phyloP scores from a whole-genome alignment of 1,140 invertebrate genomes.

The Papilio machaon region DNA sequence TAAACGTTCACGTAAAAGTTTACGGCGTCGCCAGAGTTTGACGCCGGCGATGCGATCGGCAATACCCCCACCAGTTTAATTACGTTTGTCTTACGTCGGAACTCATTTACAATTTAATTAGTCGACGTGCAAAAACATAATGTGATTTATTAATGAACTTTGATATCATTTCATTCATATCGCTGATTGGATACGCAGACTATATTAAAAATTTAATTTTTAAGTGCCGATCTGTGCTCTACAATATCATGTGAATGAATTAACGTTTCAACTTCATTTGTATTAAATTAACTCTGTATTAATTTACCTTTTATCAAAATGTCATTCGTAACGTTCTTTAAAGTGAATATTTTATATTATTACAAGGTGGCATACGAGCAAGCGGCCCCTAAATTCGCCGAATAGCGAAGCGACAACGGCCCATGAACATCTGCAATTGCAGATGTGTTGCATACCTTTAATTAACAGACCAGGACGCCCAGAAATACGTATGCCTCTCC shows the following conservation, averaged over 20 bases:
- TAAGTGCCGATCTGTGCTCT: conserved; percentile 2
- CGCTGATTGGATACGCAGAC: conserved; percentile 17
- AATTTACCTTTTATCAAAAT: background rate
- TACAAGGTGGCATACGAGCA: too few species aligned
- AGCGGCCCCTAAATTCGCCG: too few species aligned
- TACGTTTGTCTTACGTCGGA: conserved; percentile 28
- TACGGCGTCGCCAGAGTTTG: conserved; percentile 56
- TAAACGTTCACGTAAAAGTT: conserved; percentile 63
- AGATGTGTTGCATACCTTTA: too few species aligned
- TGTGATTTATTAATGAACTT: conserved; percentile 28
- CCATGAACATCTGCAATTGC: too few species aligned
- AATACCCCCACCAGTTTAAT: conserved; percentile 19
- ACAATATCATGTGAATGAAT: background rate
- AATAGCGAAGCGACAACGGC: too few species aligned
- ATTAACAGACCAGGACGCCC: too few species aligned
- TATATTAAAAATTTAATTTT: conserved; percentile 9
- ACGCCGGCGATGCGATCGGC: conserved; percentile 50
- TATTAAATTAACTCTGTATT: background rate
- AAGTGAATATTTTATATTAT: too few species aligned
- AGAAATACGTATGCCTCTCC: too few species aligned
- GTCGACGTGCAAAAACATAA: conserved; percentile 22
- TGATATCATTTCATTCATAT: conserved; percentile 23
- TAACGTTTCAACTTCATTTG: background rate
- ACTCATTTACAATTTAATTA: conserved; percentile 32
- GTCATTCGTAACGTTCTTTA: too few species aligned